Evolutionary conservation across 2,888 invertebrate genomes (phyloP), one percentile per base, ranked within the genome.

Genomic region (Spilarctia lutea): DNA sequence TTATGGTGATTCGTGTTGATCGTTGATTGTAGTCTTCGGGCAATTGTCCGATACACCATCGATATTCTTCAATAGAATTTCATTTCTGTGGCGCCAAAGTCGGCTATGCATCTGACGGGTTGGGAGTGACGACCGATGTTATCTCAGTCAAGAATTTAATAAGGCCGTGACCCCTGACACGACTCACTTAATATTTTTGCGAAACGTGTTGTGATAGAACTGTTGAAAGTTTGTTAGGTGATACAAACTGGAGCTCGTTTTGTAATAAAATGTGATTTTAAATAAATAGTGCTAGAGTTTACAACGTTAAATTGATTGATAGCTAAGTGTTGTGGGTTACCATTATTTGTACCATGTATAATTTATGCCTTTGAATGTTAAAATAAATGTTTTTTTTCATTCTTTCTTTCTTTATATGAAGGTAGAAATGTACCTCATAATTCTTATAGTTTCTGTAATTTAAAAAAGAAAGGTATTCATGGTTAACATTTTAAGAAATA

Each of bases 31-130:
- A n/a, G 69, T 74, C 74, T 71, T 73, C 74, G 71, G 76, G 74
- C 77, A 86, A 89, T 88, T 85, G 89, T 86, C 84, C 87, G 88
- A 90, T 87, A 89, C 84, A 86, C 84, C 80, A 79, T 83, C 78
- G 85, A 89, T 89, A 91, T 91, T 89, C 89, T 91, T 90, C 87
- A 89, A 90, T 90, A 88, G 84, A 89, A 87, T 88, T 88, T 83
- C 84, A 84, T 87, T 89, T 85, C 84, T 84, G 75, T 83, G 85
- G 85, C 83, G 80, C 85, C 84, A 79, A 72, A 76, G 76, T 74
- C 70, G 72, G 75, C 75, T 77, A 78, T 76, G 79, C 71, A 75
- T 77, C 80, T 76, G 80, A 78, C 75, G 74, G 27, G 60, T 69
- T 33, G 52, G 75, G 78, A 86, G 78, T 85, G 83, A 87, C 80